These are phyloP conservation scores for Arizona elegans DNA, from an alignment of 2,113 vertebrate species.

Conservation along the genomic window DNA sequence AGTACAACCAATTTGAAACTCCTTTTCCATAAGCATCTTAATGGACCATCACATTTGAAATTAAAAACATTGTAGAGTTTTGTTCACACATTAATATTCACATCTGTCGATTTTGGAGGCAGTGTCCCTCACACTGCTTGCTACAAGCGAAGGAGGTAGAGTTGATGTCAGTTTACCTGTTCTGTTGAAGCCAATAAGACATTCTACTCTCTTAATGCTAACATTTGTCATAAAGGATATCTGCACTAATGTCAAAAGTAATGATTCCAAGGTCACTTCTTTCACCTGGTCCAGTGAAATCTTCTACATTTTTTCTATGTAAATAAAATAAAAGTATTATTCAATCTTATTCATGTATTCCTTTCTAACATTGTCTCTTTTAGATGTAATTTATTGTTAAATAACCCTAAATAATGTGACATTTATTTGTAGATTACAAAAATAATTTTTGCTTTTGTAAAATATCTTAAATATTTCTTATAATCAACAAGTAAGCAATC, in stretches of 20 bases:
- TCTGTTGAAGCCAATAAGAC: not conserved
- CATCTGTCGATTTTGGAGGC: not conserved
- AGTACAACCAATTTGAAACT: not conserved
- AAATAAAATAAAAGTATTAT: conserved; percentile 38
- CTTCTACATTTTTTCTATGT: conserved; percentile 93
- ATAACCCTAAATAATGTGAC: not conserved
- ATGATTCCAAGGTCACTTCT: conserved; percentile 95
- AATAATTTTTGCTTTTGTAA: not conserved
- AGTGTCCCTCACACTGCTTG: not conserved
- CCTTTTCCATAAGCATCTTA: not conserved
- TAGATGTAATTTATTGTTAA: not conserved
- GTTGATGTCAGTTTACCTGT: not conserved
- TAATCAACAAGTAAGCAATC: not conserved
- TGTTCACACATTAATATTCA: not conserved
- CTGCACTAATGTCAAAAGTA: conserved; percentile 91
- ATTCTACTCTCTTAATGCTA: not conserved
- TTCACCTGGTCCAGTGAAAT: conserved; percentile 95
- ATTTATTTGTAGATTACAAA: not conserved
- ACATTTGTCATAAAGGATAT: conserved; percentile 86
- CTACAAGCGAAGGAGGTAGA: no score
- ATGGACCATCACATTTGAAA: not conserved
- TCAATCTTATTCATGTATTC: not conserved
- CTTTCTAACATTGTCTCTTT: not conserved
- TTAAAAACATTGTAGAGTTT: not conserved
- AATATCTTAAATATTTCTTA: not conserved